Percentiles rank a stretch among this genome's conserved stretches.
These are phyloP conservation scores for Auanema sp. DNA, from an alignment of 2,888 invertebrate species.

Conservation along the genomic window DNA sequence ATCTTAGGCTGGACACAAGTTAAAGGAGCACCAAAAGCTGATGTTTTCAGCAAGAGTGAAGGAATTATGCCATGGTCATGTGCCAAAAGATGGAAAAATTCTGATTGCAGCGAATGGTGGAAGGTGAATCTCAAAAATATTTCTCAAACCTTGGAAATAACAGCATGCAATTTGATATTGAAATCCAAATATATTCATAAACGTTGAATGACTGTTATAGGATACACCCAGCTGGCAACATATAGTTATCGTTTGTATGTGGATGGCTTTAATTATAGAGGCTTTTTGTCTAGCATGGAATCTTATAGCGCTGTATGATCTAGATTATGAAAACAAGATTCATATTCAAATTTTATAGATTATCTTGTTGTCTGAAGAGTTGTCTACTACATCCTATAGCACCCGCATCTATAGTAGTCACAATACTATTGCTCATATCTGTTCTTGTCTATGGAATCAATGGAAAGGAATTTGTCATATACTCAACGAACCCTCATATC, in stretches of 20 bases:
- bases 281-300: slow-evolving; percentile 13
- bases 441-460: slow-evolving; percentile 21
- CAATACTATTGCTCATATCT: slow-evolving; percentile 17
- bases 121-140: slow-evolving; percentile 6
- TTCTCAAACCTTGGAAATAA: not conserved
- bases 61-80: slow-evolving; percentile 20
- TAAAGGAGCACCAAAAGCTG: not conserved
- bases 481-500: not conserved
- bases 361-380: slow-evolving; percentile 17
- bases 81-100: slow-evolving; percentile 17
- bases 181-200: too few relatives aligned
- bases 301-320: slow-evolving; percentile 11
- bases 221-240: slow-evolving; percentile 18
- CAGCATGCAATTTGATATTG: not conserved
- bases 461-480: slow-evolving; percentile 20
- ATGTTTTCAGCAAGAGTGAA: slow-evolving; percentile 9
- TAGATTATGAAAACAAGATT: not conserved
- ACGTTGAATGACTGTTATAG: slow-evolving; percentile 4
- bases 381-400: slow-evolving; percentile 16
- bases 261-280: slow-evolving; percentile 17
- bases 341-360: not conserved
- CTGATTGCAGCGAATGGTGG: slow-evolving; percentile 18
- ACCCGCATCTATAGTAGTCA: slow-evolving; percentile 2
- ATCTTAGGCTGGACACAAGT: slow-evolving; percentile 19
- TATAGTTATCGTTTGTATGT: slow-evolving; percentile 20